phyloP scores from a whole-genome alignment of 1,140 invertebrate species.

The Lasioglossum baleicum region DNA sequence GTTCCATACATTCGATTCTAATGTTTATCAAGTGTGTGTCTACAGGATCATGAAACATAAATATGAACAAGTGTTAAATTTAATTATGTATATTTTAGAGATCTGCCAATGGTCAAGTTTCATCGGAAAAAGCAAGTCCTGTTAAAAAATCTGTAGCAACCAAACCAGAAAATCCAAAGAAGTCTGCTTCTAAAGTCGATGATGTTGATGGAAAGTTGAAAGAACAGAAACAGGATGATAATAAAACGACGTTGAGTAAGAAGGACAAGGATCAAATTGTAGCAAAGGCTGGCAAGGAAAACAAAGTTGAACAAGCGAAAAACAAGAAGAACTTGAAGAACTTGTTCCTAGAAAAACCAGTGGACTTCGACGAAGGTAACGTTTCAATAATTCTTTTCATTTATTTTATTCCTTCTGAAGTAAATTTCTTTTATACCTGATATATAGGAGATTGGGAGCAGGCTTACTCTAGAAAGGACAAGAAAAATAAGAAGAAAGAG shows the following conservation, averaged over 20 bases:
- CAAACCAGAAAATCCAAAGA: constrained; percentile 76
- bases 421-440: constrained; percentile 7
- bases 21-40: background rate
- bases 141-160: constrained; percentile 77
- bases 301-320: constrained; percentile 79
- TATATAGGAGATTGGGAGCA: constrained; percentile 84
- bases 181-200: constrained; percentile 70
- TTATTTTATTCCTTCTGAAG: background rate
- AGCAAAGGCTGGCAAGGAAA: constrained; percentile 77
- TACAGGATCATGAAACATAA: background rate
- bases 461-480: constrained; percentile 84
- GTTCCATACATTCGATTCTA: background rate
- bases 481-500: constrained; percentile 83
- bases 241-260: constrained; percentile 66
- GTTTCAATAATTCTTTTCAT: background rate
- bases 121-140: constrained; percentile 78
- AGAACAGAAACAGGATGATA: constrained; percentile 79
- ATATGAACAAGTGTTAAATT: background rate
- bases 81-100: constrained; percentile 71
- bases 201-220: constrained; percentile 77
- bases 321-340: constrained; percentile 82
- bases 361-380: constrained; percentile 86
- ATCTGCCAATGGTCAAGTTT: constrained; percentile 77
- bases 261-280: constrained; percentile 77
- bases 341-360: constrained; percentile 83